Base-by-base conservation (phyloP, 2,797 vertebrate species). In the Sebastes melanostomus region DNA sequence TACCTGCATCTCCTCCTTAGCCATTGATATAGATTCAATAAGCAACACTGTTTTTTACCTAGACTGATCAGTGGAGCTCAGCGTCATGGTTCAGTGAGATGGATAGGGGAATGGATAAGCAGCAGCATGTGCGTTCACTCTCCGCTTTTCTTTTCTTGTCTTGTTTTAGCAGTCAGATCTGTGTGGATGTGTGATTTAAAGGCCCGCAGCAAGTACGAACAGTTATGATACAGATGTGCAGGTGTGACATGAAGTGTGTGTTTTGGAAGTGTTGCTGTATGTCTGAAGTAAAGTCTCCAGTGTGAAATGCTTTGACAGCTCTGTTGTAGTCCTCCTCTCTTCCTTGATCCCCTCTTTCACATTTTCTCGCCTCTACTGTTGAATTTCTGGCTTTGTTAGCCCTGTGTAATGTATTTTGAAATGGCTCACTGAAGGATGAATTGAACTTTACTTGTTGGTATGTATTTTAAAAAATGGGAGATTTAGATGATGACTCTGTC, bases 251-350 rank as follows among this genome's bases (percentile, higher is more conserved):
- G 56, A 78, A 32, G 42, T 60, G 3, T 80, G 68, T 66, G 58
- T 54, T 55, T 72, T 24, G 36, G 5, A 82, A 72, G 14, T 18
- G 56, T 75, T 79, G 10, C 32, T 13, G 68, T 70, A 59, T 36
- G 66, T 83, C 36, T 58, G 80, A 83, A 63, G 79, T 55, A 61
- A 75, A 16, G 56, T 46, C n/a, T 86, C 12, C 36, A 1, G 24
- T 74, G 34, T 82, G 74, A 86, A 68, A 59, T 32, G 38, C 30
- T 59, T 69, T 22, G 27, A 70, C 32, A 4, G 25, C n/a, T 65
- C 50, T 67, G 34, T 54, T 61, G 18, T 70, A 27, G 32, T 67
- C 36, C n/a, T 67, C 36, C 32, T 25, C 7, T 85, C 56, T 62
- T 71, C 22, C 65, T 20, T 25, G 3, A 58, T 24, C 32, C n/a